These are phyloP conservation scores for Gila robusta DNA, from an alignment of 2,797 vertebrate genomes.

Conservation along the genomic window DNA sequence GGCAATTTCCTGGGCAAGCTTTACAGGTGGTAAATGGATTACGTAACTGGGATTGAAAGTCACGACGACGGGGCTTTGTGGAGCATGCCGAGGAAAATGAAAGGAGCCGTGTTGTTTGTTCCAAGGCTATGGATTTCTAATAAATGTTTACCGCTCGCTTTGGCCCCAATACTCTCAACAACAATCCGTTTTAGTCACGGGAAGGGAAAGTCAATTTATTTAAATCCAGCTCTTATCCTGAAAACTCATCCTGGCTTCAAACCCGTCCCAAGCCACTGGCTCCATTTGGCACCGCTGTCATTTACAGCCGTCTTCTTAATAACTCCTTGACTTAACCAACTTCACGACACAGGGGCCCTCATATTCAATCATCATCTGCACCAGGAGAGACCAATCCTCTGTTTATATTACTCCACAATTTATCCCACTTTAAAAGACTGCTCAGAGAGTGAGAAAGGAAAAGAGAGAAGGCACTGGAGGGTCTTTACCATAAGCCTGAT, in stretches of 20 bases:
- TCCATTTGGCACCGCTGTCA: conserved; percentile 55
- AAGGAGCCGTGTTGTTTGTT: conserved; percentile 45
- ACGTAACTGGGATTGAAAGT: conserved; percentile 54
- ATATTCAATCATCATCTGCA: conserved; percentile 59
- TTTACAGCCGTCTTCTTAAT: conserved; percentile 55
- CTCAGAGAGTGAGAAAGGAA: conserved; percentile 34
- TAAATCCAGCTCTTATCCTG: conserved; percentile 54
- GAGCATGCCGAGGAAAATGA: conserved; percentile 28
- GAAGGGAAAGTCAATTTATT: conserved; percentile 59
- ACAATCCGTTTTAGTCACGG: conserved; percentile 56
- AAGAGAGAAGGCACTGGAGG: conserved; percentile 43
- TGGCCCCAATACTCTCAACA: conserved; percentile 39
- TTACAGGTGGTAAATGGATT: conserved; percentile 62
- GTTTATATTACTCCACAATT: conserved; percentile 62
- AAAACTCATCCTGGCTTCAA: conserved; percentile 42
- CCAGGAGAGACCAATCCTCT: conserved; percentile 52
- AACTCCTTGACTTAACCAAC: conserved; percentile 58
- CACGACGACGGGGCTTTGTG: conserved; percentile 28
- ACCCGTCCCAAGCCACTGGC: conserved; percentile 49
- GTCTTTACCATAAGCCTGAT: conserved; percentile 57
- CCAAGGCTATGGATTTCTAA: conserved; percentile 57
- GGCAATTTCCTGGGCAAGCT: conserved; percentile 47
- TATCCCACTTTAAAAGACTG: conserved; percentile 58
- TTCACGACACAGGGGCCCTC: conserved; percentile 37
- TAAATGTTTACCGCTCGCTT: conserved; percentile 58